Conservation (phyloP, 1,140 invertebrate species). For the Drosophila nikananu region DNA sequence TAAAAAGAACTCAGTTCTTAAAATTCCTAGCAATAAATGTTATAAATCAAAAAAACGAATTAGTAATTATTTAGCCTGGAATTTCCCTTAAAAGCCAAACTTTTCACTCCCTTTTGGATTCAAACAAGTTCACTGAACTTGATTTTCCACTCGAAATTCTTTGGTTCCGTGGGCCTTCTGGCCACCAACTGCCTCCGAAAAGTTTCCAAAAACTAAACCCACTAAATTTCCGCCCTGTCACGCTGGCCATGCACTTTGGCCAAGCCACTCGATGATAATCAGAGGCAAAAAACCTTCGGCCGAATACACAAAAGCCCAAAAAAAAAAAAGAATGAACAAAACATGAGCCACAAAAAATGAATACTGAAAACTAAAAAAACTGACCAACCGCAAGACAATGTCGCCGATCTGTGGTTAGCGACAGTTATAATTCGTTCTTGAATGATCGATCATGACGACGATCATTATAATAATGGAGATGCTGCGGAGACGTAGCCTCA, state of each 20-base stretch:
- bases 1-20: not conserved
- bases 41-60: not conserved
- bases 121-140: constrained; percentile 27
- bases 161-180: not conserved
- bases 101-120: not conserved
- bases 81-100: not conserved
- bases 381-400: constrained; percentile 49
- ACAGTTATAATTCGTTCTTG: constrained; percentile 51
- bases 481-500: constrained; percentile 40
- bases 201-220: constrained; percentile 11
- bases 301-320: constrained; percentile 23
- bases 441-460: constrained; percentile 41
- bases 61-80: no score
- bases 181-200: not conserved
- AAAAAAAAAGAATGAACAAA: constrained; percentile 15
- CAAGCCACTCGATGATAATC: constrained; percentile 45
- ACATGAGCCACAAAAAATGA: constrained; percentile 2
- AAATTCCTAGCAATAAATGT: not conserved
- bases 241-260: constrained; percentile 61
- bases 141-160: constrained; percentile 1
- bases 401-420: constrained; percentile 46
- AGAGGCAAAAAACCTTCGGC: constrained; percentile 48
- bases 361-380: constrained; percentile 34
- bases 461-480: constrained; percentile 10
- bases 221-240: constrained; percentile 45